Evolutionary conservation across 2,888 invertebrate genomes (phyloP).

Genomic region (Ornithoptera priamus): DNA sequence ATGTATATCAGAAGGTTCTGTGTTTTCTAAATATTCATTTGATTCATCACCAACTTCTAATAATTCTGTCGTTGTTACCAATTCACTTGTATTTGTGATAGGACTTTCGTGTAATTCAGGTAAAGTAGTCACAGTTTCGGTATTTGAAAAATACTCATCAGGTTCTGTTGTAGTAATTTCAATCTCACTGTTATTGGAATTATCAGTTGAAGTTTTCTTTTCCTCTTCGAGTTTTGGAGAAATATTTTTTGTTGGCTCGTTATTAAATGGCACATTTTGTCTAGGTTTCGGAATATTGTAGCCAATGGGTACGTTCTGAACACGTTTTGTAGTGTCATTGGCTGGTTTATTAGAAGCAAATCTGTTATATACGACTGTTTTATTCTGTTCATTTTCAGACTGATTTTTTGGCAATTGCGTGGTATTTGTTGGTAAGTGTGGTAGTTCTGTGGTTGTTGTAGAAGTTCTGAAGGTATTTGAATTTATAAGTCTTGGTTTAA

Average conservation of each 20-base stretch:
- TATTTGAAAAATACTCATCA: slow-evolving; percentile 64
- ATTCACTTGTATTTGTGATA: slow-evolving; percentile 49
- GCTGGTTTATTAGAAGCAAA: slow-evolving; percentile 54
- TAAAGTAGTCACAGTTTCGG: slow-evolving; percentile 48
- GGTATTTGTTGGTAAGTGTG: slow-evolving; percentile 2
- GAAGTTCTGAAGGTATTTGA: slow-evolving; percentile 71
- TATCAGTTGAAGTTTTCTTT: slow-evolving; percentile 31
- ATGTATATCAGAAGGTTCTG: slow-evolving; percentile 53
- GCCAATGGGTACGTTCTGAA: slow-evolving; percentile 69
- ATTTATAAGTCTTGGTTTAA: slow-evolving; percentile 61
- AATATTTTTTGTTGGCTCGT: slow-evolving; percentile 36
- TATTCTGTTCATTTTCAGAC: slow-evolving; percentile 51
- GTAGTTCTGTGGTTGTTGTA: slow-evolving; percentile 47
- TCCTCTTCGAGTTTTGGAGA: slow-evolving; percentile 46
- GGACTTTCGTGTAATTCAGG: slow-evolving; percentile 45
- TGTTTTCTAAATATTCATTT: slow-evolving; percentile 65
- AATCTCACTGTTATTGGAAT: slow-evolving; percentile 22
- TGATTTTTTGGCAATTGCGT: slow-evolving; percentile 61
- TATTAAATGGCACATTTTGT: slow-evolving; percentile 32
- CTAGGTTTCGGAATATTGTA: slow-evolving; percentile 48
- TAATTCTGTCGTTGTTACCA: slow-evolving; percentile 52
- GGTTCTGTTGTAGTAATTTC: slow-evolving; percentile 41
- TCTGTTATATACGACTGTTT: slow-evolving; percentile 56
- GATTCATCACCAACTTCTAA: slow-evolving; percentile 62
- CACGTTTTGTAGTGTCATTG: slow-evolving; percentile 61